Conservation (phyloP, 1,140 invertebrate species). For the Phymastichus coffea region DNA sequence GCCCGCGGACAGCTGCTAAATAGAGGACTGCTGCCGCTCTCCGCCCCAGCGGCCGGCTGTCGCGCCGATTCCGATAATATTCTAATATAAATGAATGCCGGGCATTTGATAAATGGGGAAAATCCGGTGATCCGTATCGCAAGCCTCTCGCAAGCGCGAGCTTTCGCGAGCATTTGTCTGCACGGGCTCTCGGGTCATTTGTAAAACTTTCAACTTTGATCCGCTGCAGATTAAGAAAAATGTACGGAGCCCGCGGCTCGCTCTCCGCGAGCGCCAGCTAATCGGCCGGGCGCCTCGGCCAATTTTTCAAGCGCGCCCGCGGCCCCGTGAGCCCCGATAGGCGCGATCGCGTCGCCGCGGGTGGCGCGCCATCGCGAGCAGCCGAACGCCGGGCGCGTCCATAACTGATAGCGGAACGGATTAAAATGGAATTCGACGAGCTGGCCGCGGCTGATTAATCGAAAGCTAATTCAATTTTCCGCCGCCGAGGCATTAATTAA, state of each 20-base stretch:
- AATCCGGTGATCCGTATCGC: conserved; percentile 24
- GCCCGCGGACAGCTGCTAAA: conserved; percentile 47
- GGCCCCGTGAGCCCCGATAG: no score
- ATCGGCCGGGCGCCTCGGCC: no score
- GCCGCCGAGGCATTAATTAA: conserved; percentile 44
- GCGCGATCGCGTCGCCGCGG: no score
- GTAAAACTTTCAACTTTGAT: conserved; percentile 16
- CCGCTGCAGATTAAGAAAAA: conserved; percentile 15
- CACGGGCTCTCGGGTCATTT: neutral
- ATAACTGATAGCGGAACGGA: conserved; percentile 43
- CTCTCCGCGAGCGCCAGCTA: no score
- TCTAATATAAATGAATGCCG: conserved; percentile 26
- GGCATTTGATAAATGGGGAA: conserved; percentile 27
- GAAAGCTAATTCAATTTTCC: conserved; percentile 49
- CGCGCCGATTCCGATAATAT: conserved; percentile 21
- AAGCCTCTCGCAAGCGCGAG: neutral
- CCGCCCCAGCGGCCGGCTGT: neutral
- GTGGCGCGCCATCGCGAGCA: no score
- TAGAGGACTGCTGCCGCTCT: conserved; percentile 37
- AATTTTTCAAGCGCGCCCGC: no score
- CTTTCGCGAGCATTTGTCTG: conserved; percentile 5
- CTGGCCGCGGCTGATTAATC: conserved; percentile 44
- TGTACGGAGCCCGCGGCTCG: neutral
- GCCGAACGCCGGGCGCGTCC: no score
- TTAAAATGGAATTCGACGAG: conserved; percentile 48